These are phyloP conservation scores for Spheniscus humboldti DNA, from an alignment of 2,797 vertebrate species.

Conservation along the genomic window DNA sequence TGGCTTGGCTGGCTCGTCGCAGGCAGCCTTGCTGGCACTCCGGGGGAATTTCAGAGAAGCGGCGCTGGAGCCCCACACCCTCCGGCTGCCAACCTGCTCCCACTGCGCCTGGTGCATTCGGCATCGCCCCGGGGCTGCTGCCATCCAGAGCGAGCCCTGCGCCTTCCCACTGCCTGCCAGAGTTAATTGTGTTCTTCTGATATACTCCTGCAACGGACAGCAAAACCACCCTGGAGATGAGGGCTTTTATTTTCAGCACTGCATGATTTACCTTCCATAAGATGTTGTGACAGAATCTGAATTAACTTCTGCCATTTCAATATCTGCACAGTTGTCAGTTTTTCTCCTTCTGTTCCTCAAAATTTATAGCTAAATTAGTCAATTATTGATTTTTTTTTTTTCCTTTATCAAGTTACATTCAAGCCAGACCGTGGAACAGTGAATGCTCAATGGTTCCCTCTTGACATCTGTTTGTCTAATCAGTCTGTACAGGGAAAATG, in stretches of 20 bases:
- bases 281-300: not conserved
- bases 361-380: conserved; percentile 7
- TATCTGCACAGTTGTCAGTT: not conserved
- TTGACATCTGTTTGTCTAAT: conserved; percentile 28
- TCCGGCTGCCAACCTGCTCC: not conserved
- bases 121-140: not conserved
- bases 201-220: not conserved
- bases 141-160: not conserved
- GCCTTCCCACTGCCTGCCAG: not conserved
- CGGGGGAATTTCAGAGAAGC: rapidly evolving
- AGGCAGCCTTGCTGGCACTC: not conserved
- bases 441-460: not conserved
- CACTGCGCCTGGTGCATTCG: rapidly evolving
- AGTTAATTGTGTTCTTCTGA: not conserved
- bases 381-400: not conserved
- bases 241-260: not conserved
- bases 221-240: not conserved
- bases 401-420: not conserved
- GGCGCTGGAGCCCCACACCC: not conserved
- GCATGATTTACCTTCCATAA: not conserved
- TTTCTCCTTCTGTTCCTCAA: not conserved
- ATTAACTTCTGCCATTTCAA: not conserved
- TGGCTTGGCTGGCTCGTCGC: not conserved
- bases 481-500: not conserved
- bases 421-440: not conserved